Conservation (phyloP, 2,797 vertebrate species). For the Selene dorsalis region DNA sequence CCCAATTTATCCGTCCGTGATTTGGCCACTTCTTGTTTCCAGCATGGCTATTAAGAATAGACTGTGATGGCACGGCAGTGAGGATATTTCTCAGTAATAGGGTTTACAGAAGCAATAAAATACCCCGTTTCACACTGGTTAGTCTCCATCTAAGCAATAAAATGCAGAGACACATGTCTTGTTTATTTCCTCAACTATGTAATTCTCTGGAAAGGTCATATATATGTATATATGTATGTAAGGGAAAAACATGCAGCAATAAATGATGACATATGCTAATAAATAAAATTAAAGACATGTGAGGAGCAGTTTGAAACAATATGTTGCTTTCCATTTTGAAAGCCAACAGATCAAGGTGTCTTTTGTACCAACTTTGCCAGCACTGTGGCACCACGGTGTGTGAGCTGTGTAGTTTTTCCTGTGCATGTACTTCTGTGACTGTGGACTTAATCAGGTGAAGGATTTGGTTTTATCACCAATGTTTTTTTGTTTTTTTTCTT, state of each 20-base stretch:
- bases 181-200: slow-evolving; percentile 1
- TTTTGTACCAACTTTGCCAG: slow-evolving; percentile 12
- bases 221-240: too few species aligned
- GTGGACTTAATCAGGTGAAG: slow-evolving; percentile 54
- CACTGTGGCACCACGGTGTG: background rate
- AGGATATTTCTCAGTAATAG: slow-evolving; percentile 9
- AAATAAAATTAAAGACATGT: slow-evolving; percentile 18
- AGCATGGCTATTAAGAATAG: slow-evolving; percentile 27
- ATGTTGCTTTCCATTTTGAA: background rate
- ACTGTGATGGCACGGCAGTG: background rate
- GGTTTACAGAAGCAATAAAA: slow-evolving; percentile 12
- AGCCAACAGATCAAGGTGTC: background rate
- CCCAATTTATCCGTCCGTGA: slow-evolving; percentile 28
- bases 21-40: slow-evolving; percentile 31
- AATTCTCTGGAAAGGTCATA: slow-evolving; percentile 12
- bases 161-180: background rate
- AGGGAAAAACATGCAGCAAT: background rate
- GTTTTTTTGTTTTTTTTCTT: slow-evolving; percentile 13
- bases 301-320: background rate
- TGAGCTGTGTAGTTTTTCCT: slow-evolving; percentile 1
- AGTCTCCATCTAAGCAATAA: slow-evolving; percentile 2
- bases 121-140: slow-evolving; percentile 3
- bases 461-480: slow-evolving; percentile 38
- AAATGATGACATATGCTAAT: background rate
- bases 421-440: background rate